A percentile compares a stretch with the other conserved stretches of the same genome.
These are phyloP conservation scores for Otolemur garnettii DNA, from an alignment of 2,113 vertebrate species.

Conservation along the genomic window DNA sequence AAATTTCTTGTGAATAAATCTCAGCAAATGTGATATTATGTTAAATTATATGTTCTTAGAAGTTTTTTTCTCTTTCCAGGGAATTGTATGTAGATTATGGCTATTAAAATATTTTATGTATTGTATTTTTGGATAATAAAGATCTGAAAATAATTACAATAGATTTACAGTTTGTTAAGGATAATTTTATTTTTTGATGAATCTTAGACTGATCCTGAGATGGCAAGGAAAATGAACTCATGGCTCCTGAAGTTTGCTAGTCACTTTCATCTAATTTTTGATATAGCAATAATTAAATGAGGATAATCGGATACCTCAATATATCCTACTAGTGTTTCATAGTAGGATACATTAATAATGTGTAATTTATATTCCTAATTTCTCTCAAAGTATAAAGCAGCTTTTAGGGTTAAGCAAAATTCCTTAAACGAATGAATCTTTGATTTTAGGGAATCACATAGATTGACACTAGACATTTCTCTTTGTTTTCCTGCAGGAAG, in stretches of 20 bases:
- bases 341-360: constrained; percentile 19
- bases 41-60: neutral
- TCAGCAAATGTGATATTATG: neutral
- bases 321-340: neutral
- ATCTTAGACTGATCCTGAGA: neutral
- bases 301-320: neutral
- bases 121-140: constrained; percentile 2
- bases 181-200: constrained; percentile 4
- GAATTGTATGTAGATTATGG: neutral
- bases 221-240: neutral
- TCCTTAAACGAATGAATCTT: constrained; percentile 42
- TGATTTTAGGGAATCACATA: neutral
- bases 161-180: constrained; percentile 27
- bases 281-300: constrained; percentile 32
- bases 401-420: constrained; percentile 36
- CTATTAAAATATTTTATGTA: constrained; percentile 5
- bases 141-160: neutral
- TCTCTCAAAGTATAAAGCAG: constrained; percentile 3
- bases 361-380: neutral
- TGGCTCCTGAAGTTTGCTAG: neutral
- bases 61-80: neutral
- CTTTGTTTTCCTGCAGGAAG: constrained; percentile 91
- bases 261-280: neutral
- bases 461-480: constrained; percentile 62
- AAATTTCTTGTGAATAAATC: constrained; percentile 42